Evolutionary conservation across 2,888 invertebrate genomes (phyloP).

Genomic region (Machimus rusticus): DNA sequence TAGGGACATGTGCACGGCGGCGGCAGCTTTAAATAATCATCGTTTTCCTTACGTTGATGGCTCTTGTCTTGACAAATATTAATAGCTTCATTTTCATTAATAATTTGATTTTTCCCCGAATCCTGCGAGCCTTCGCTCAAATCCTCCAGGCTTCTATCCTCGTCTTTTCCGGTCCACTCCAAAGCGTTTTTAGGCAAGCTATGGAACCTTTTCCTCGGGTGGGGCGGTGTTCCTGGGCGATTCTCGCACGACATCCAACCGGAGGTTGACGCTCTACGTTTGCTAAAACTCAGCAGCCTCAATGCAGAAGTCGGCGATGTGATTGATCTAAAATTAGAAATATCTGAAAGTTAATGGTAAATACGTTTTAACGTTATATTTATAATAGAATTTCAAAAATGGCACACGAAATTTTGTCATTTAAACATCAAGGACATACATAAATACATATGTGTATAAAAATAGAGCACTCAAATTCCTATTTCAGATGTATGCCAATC

Average conservation of each 20-base stretch:
- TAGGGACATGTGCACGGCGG: slow-evolving; percentile 84
- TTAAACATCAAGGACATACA: too few relatives aligned
- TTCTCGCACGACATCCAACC: slow-evolving; percentile 42
- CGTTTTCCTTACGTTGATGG: slow-evolving; percentile 58
- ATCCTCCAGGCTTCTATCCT: slow-evolving; percentile 50
- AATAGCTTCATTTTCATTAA: not conserved
- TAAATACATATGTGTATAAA: too few relatives aligned
- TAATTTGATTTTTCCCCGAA: slow-evolving; percentile 1
- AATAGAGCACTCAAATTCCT: too few relatives aligned
- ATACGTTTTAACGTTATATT: too few relatives aligned
- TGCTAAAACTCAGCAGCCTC: slow-evolving; percentile 44
- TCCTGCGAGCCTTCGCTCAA: slow-evolving; percentile 5
- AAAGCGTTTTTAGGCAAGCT: slow-evolving; percentile 58
- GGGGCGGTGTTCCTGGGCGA: slow-evolving; percentile 50
- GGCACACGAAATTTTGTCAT: too few relatives aligned
- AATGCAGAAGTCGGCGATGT: not conserved
- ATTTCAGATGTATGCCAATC: too few relatives aligned
- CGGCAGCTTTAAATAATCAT: slow-evolving; percentile 67
- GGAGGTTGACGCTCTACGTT: slow-evolving; percentile 57
- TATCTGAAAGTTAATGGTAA: too few relatives aligned
- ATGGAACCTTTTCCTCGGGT: slow-evolving; percentile 55
- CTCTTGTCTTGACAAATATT: slow-evolving; percentile 61
- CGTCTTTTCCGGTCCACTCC: slow-evolving; percentile 28
- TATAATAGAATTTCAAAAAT: too few relatives aligned
- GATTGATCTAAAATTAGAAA: not conserved